These are phyloP conservation scores for Tapera naevia DNA, from an alignment of 2,797 vertebrate species.

Conservation along the genomic window DNA sequence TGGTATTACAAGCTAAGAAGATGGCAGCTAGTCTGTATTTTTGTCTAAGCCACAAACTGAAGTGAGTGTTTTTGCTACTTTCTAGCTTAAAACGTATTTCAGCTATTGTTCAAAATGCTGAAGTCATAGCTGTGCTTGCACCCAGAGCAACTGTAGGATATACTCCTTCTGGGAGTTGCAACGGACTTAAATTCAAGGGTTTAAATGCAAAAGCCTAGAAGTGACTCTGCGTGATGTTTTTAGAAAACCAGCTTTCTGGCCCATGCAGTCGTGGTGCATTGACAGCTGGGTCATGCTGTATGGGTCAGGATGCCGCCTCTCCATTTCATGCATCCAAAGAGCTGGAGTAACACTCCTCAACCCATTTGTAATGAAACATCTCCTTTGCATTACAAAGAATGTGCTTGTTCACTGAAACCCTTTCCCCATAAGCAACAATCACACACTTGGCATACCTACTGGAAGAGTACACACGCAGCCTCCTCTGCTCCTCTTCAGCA, in stretches of 20 bases:
- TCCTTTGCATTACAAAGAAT: slow-evolving; percentile 44
- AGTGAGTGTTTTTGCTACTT: not conserved
- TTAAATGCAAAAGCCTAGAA: not conserved
- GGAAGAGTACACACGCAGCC: not conserved
- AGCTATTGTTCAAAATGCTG: not conserved
- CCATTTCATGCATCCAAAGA: not conserved
- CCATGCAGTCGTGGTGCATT: not conserved
- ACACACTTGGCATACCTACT: not conserved
- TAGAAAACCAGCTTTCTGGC: not conserved
- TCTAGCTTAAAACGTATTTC: not conserved
- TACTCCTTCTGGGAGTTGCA: not conserved
- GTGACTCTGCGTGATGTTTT: not conserved
- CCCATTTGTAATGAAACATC: not conserved
- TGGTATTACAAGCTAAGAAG: not conserved
- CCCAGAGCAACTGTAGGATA: not conserved
- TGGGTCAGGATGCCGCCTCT: not conserved
- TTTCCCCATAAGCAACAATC: not conserved
- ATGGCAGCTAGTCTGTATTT: not conserved
- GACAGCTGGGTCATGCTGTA: slow-evolving; percentile 7
- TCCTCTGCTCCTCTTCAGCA: not conserved
- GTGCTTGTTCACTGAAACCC: not conserved
- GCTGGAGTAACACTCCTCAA: not conserved
- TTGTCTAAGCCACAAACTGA: not conserved
- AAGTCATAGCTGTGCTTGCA: not conserved
- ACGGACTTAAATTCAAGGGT: not conserved